Percentiles rank a stretch among this genome's conserved stretches.
Conservation (phyloP, 1,140 invertebrate species). For the Temnothorax longispinosus region DNA sequence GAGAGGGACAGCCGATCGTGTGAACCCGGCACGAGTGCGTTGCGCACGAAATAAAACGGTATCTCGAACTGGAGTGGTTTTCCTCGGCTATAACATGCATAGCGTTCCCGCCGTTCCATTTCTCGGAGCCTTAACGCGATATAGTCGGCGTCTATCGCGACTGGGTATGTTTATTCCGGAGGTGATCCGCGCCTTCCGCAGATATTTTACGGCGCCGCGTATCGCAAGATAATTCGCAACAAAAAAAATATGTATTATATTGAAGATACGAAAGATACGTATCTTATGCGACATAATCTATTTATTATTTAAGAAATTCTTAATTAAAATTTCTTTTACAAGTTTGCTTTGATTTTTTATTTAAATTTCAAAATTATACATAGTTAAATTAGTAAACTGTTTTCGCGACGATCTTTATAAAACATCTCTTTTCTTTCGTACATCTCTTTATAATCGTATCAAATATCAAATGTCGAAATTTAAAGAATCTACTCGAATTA, state of each 20-base stretch:
- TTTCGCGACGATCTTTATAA: not conserved
- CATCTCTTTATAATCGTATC: not conserved
- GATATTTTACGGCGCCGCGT: not conserved
- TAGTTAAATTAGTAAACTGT: not conserved
- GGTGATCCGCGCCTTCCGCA: not conserved
- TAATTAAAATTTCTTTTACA: not conserved
- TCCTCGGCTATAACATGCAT: slow-evolving; percentile 26
- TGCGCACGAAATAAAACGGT: slow-evolving; percentile 61
- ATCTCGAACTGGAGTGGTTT: slow-evolving; percentile 59
- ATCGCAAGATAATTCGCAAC: not conserved
- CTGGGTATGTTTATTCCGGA: not conserved
- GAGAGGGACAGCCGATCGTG: slow-evolving; percentile 34
- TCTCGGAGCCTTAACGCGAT: slow-evolving; percentile 35
- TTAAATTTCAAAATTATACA: slow-evolving; percentile 1
- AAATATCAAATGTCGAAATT: not conserved
- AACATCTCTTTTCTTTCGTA: not conserved
- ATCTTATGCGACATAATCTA: not conserved
- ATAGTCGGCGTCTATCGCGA: slow-evolving; percentile 12
- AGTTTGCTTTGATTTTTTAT: not conserved
- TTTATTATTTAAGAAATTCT: not conserved
- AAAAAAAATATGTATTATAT: not conserved
- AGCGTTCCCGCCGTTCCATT: slow-evolving; percentile 41
- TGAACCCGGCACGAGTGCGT: slow-evolving; percentile 29
- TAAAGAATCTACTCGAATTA: not conserved
- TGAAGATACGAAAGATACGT: not conserved